phyloP scores from a whole-genome alignment of 2,888 invertebrate species.

The Chloromyia formosa region DNA sequence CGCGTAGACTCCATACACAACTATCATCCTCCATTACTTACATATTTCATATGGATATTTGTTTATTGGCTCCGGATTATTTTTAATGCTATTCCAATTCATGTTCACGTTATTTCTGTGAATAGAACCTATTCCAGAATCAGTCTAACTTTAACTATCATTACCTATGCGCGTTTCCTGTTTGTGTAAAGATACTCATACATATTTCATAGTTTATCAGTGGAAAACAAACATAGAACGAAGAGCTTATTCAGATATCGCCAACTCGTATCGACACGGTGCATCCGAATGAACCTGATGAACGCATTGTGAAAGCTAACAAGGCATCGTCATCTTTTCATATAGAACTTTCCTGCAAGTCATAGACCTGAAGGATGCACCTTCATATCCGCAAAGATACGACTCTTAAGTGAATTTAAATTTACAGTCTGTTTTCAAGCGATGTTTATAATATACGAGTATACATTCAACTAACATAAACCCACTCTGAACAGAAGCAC shows the following conservation, averaged over 20 bases:
- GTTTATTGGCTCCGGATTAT: no score
- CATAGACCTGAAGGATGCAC: neutral
- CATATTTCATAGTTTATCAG: neutral
- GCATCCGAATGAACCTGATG: neutral
- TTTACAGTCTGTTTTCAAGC: neutral
- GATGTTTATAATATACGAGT: no score
- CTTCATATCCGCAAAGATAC: neutral
- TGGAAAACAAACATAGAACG: slow-evolving; percentile 14
- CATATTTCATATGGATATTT: no score
- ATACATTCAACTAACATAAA: no score
- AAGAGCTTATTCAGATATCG: slow-evolving; percentile 8
- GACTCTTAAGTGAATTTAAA: slow-evolving; percentile 22
- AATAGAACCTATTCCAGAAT: no score
- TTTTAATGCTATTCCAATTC: no score
- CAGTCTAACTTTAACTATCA: neutral
- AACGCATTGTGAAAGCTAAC: slow-evolving; percentile 3
- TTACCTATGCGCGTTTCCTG: neutral
- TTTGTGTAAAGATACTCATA: neutral
- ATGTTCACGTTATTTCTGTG: no score
- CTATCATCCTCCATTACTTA: no score
- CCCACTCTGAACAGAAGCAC: no score
- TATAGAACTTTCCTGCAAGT: neutral
- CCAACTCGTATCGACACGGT: neutral
- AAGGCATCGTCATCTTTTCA: slow-evolving; percentile 21
- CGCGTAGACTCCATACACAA: no score